Evolutionary conservation across 2,113 vertebrate species (phyloP).

Genomic region (Cacatua alba): DNA sequence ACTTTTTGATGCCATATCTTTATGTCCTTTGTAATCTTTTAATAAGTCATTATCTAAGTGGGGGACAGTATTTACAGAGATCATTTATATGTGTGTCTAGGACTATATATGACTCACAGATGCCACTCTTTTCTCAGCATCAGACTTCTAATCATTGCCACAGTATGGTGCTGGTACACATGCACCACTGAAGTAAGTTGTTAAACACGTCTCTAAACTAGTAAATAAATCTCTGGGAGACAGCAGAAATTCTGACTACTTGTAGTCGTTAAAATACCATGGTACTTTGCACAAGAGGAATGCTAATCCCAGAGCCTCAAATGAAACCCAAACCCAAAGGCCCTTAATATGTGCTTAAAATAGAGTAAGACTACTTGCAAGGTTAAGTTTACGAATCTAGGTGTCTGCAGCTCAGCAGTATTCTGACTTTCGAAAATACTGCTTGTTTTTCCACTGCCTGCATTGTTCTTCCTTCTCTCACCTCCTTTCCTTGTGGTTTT

Average conservation of each 20-base stretch:
- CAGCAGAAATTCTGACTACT: not conserved
- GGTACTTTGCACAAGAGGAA: conserved; percentile 43
- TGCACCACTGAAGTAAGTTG: not conserved
- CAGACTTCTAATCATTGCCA: not conserved
- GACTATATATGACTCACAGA: not conserved
- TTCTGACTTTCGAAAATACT: not conserved
- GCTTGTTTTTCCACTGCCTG: not conserved
- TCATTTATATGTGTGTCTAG: not conserved
- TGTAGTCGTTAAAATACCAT: conserved; percentile 57
- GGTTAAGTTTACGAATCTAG: not conserved
- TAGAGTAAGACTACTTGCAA: not conserved
- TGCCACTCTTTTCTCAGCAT: not conserved
- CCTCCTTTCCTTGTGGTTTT: not conserved
- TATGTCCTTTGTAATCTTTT: not conserved
- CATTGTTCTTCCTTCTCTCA: not conserved
- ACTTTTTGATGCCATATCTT: not conserved
- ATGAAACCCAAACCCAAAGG: not conserved
- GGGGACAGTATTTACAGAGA: not conserved
- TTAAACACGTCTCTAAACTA: not conserved
- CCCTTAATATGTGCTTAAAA: not conserved
- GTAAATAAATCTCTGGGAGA: conserved; percentile 21
- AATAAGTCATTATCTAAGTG: not conserved
- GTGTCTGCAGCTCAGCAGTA: not conserved
- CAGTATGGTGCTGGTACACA: not conserved
- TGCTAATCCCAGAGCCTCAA: conserved; percentile 25